Conservation (phyloP, 37 sponge, comb jelly and placozoan genomes). For the Tethya wilhelma region DNA sequence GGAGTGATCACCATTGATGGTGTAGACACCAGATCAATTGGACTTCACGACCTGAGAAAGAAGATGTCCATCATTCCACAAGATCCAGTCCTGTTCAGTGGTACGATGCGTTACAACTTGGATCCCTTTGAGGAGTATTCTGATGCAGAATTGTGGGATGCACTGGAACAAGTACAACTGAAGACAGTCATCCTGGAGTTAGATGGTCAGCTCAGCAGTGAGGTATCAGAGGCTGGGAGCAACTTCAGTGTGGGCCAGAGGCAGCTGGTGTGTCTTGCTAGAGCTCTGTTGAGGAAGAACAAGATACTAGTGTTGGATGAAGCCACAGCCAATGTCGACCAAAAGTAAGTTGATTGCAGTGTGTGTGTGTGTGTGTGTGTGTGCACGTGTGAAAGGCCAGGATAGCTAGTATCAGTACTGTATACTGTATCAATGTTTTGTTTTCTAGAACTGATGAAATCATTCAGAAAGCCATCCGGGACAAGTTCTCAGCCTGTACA, state of each 20-base stretch:
- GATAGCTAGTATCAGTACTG: too few species aligned
- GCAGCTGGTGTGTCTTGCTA: constrained; percentile 85
- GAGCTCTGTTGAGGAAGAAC: constrained; percentile 81
- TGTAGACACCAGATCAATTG: constrained; percentile 64
- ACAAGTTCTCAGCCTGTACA: constrained; percentile 83
- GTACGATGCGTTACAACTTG: constrained; percentile 86
- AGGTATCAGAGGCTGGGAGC: constrained; percentile 73
- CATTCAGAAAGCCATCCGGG: constrained; percentile 81
- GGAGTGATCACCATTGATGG: constrained; percentile 86
- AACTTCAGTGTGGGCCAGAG: constrained; percentile 91
- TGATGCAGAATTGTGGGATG: constrained; percentile 82
- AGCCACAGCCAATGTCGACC: constrained; percentile 90
- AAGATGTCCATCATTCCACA: constrained; percentile 90
- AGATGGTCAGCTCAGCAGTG: constrained; percentile 57
- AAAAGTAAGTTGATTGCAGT: constrained; percentile 29
- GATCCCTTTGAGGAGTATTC: constrained; percentile 83
- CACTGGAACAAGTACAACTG: constrained; percentile 79
- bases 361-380: too few species aligned
- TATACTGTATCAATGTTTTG: too few species aligned
- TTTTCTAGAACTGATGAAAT: constrained; percentile 91
- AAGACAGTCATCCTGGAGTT: constrained; percentile 59
- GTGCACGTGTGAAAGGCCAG: too few species aligned
- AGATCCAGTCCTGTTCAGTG: constrained; percentile 94
- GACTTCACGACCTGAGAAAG: constrained; percentile 80
- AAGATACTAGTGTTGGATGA: constrained; percentile 87